A percentile compares a stretch with the other conserved stretches of the same genome.
Conservation (phyloP, 2,888 invertebrate species). For the Lepeophtheirus nordmannii region DNA sequence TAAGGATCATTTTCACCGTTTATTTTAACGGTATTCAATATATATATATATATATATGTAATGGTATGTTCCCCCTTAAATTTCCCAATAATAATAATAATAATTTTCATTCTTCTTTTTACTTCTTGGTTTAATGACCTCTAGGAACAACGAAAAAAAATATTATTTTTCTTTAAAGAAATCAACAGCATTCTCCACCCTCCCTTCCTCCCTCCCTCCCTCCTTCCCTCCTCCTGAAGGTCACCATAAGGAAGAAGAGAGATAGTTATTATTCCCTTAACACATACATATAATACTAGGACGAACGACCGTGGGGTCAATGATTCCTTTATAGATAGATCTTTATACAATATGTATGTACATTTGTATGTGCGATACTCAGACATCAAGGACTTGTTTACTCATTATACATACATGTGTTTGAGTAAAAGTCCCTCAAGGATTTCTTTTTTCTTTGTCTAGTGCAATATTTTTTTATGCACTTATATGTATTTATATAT, state of each 20-base stretch:
- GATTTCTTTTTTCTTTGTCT: too few species aligned
- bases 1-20: constrained; percentile 3
- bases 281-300: too few species aligned
- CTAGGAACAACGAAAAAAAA: background rate
- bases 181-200: background rate
- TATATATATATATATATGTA: too few species aligned
- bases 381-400: background rate
- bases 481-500: too few species aligned
- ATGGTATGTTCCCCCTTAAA: background rate
- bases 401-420: background rate
- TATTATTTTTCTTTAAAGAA: background rate
- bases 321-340: background rate
- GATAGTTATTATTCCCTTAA: background rate
- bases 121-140: constrained; percentile 8
- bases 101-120: background rate
- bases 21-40: constrained; percentile 2
- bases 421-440: too few species aligned
- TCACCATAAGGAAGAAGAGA: background rate
- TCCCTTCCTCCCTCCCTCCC: background rate
- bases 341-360: background rate
- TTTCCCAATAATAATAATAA: background rate
- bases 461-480: too few species aligned
- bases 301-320: background rate
- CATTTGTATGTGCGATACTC: background rate
- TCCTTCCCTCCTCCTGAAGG: background rate